These are phyloP conservation scores for Gobio gobio DNA, from an alignment of 2,113 vertebrate genomes.

Conservation along the genomic window DNA sequence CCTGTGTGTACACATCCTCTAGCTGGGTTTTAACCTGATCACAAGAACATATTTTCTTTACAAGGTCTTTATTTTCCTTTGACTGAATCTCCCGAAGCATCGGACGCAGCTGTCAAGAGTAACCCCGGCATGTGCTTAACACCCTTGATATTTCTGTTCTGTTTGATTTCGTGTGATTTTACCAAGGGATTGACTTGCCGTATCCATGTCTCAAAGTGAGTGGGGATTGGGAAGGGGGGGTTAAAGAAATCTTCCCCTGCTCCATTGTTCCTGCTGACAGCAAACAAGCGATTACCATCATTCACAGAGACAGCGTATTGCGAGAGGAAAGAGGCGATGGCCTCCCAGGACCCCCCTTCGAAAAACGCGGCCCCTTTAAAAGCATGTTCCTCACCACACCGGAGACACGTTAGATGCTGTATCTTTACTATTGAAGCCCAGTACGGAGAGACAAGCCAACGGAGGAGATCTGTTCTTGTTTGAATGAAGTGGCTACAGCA, in stretches of 20 bases:
- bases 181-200: constrained; percentile 63
- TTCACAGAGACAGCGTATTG: constrained; percentile 68
- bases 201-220: constrained; percentile 55
- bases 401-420: constrained; percentile 58
- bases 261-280: constrained; percentile 62
- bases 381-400: constrained; percentile 51
- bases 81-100: constrained; percentile 26
- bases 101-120: constrained; percentile 47
- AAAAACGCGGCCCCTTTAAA: constrained; percentile 56
- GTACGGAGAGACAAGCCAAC: constrained; percentile 34
- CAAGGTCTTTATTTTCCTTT: constrained; percentile 45
- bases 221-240: constrained; percentile 39
- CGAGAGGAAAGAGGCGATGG: constrained; percentile 48
- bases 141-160: constrained; percentile 55
- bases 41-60: constrained; percentile 41
- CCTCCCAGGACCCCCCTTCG: constrained; percentile 53
- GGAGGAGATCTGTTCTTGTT: constrained; percentile 53
- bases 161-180: constrained; percentile 61
- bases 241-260: constrained; percentile 57
- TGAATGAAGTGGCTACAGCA: constrained; percentile 54
- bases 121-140: constrained; percentile 48
- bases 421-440: constrained; percentile 50
- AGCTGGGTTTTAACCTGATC: constrained; percentile 38
- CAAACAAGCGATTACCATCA: constrained; percentile 70
- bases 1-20: constrained; percentile 34